phyloP scores from a whole-genome alignment of 53 echinoderm and acorn worm species.

The Henricia sp. region DNA sequence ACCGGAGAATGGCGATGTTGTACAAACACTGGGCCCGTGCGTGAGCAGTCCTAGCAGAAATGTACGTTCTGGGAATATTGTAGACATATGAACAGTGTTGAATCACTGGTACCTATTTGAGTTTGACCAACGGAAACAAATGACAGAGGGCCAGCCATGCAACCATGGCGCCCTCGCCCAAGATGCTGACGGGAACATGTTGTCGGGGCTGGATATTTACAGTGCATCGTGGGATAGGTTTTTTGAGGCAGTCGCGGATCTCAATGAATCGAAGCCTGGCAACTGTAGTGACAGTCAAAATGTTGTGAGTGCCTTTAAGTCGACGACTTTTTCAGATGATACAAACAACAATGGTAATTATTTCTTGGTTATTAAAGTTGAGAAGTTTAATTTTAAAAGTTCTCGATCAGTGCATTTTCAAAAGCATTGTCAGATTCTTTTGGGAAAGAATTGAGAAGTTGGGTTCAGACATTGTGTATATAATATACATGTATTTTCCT shows the following conservation, averaged over 20 bases:
- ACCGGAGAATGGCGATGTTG: neutral
- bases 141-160: constrained; percentile 44
- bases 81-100: neutral
- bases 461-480: no score
- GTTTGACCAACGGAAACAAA: constrained; percentile 16
- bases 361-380: no score
- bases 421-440: no score
- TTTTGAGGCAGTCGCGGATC: constrained; percentile 15
- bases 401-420: no score
- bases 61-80: neutral
- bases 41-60: neutral
- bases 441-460: no score
- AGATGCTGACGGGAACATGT: neutral
- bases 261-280: neutral
- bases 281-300: neutral
- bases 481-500: no score
- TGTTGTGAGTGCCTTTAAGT: neutral
- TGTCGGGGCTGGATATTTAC: neutral
- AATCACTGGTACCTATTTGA: constrained; percentile 12
- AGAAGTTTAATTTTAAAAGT: no score
- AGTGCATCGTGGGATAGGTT: constrained; percentile 37
- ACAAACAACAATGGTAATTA: constrained; percentile 2
- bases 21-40: neutral
- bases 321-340: neutral
- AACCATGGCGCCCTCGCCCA: constrained; percentile 1